Conservation (phyloP, 2,797 vertebrate genomes). For the Poecilia gillii region DNA sequence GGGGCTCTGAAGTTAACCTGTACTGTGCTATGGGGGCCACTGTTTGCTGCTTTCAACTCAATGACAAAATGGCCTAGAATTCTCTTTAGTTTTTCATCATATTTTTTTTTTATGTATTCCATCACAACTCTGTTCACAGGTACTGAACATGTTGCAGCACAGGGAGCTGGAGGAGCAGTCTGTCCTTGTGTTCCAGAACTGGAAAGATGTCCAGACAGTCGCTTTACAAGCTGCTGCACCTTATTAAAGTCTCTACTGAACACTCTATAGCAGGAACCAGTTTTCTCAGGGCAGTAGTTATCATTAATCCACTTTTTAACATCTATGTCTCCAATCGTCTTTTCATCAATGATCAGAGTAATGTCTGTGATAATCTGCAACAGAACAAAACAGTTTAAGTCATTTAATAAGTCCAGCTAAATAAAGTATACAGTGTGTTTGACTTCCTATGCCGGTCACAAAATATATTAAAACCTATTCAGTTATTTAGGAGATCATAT, state of each 20-base stretch:
- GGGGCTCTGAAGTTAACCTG: conserved; percentile 37
- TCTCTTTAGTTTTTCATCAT: conserved; percentile 34
- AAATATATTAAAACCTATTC: not conserved
- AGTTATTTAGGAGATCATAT: not conserved
- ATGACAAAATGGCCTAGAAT: conserved; percentile 41
- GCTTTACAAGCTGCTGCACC: conserved; percentile 16
- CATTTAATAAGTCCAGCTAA: not conserved
- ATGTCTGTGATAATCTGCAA: conserved; percentile 62
- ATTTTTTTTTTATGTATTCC: conserved; percentile 63
- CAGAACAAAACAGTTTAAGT: conserved; percentile 26
- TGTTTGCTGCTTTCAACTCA: not conserved
- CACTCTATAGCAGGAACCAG: conserved; percentile 21
- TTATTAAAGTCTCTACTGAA: conserved; percentile 44
- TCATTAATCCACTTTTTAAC: conserved; percentile 7
- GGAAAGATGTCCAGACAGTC: not conserved
- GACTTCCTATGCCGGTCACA: not conserved
- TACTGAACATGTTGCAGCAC: not conserved
- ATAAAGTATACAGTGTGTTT: not conserved
- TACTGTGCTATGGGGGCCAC: not conserved
- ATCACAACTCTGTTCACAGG: conserved; percentile 49
- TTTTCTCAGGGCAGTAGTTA: rapidly evolving
- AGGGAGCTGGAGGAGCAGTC: not conserved
- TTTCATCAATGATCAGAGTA: conserved; percentile 34
- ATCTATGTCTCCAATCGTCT: not conserved
- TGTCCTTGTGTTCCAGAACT: rapidly evolving